Base-by-base conservation (phyloP, 2,113 vertebrate species). In the Reinhardtius hippoglossoides region DNA sequence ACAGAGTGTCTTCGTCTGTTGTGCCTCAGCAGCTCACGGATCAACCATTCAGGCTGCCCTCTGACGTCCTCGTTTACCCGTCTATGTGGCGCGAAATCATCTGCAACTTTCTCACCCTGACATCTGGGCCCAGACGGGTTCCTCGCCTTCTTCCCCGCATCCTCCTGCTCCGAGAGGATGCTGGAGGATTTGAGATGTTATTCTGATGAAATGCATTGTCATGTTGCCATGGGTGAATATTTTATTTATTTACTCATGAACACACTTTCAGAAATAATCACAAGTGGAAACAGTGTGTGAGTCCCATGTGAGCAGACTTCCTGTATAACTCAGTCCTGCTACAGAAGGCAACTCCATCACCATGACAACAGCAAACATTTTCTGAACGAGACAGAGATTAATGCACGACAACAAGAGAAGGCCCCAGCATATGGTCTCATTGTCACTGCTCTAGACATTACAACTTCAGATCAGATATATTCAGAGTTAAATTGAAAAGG, bases 311-410 rank as follows among this genome's bases (percentile, higher is more conserved):
- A 83, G 16, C 59, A 69, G 26, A 58, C 62, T 82, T 80, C 68
- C 37, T 78, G 58, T 60, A 37, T 56, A 57, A 69, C 66, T 71
- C 57, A 37, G 50, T 58, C 58, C 9, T 63, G 58, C 67, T 68
- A 74, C 61, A 27, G n/a, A 50, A 67, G 56, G 69, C 31, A 70
- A 37, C 79, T 58, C 23, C 62, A 73, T 70, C 89, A 42, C 88
- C 91, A 82, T 94, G 90, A 91, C 94, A 93, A 94, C 89, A 83
- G 63, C 78, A 93, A 93, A 94, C 78, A 91, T 69, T 76, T 74
- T 63, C 69, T 42, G 27, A 84, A 76, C 26, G 82, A 77, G 44
- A 65, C 71, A 60, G 66, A 69, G 55, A 74, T 15, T 35, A 59
- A 65, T 9, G 54, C 50, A 55, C 40, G 27, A 27, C 62, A 52